A percentile compares a stretch with the other conserved stretches of the same genome.
Evolutionary conservation across 2,797 vertebrate genomes (phyloP).

Genomic region (Todus mexicanus): DNA sequence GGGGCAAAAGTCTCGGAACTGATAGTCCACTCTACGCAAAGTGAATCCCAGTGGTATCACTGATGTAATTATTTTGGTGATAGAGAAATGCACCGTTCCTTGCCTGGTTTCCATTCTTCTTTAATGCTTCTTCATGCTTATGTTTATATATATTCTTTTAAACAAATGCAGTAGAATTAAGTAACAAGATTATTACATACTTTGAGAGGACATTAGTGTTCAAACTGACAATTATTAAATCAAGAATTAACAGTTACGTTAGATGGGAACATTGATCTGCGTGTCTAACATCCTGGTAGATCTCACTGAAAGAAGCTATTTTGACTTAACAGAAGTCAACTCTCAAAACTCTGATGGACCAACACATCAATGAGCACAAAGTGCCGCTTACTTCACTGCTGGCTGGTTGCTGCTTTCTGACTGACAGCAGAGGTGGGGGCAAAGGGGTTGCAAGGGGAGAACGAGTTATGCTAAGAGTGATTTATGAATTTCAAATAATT

Average conservation of each 20-base stretch:
- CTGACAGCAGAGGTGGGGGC: slow-evolving; percentile 38
- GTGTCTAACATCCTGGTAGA: not conserved
- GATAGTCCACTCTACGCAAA: not conserved
- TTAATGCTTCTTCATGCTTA: too few relatives aligned
- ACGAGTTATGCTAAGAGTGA: not conserved
- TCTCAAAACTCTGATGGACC: not conserved
- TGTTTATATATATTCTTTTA: too few relatives aligned
- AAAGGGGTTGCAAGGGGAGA: not conserved
- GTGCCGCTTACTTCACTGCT: not conserved
- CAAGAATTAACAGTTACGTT: not conserved
- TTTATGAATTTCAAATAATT: slow-evolving; percentile 70
- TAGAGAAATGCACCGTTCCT: not conserved
- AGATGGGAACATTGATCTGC: not conserved
- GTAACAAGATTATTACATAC: not conserved
- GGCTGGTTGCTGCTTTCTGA: slow-evolving; percentile 27
- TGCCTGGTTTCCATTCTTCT: not conserved
- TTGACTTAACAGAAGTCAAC: not conserved
- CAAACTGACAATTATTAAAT: not conserved
- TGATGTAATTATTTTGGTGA: not conserved
- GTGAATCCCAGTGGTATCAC: not conserved
- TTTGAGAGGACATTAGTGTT: not conserved
- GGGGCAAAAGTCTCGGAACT: not conserved
- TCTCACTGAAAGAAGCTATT: not conserved
- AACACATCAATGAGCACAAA: not conserved
- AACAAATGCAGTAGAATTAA: not conserved